Conservation (phyloP, 2,797 vertebrate species). For the Syngnathus acus region DNA sequence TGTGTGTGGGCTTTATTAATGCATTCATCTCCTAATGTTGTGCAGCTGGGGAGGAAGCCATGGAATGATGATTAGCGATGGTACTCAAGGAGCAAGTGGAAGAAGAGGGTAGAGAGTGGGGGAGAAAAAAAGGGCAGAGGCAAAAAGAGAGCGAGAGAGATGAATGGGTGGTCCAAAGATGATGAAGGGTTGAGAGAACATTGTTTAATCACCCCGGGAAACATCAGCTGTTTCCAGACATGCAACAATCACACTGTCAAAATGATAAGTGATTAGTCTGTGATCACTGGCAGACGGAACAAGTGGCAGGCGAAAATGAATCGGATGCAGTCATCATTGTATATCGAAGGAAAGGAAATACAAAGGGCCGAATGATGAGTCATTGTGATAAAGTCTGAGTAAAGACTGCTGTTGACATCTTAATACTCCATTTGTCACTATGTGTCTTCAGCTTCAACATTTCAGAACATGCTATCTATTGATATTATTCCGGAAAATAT, state of each 20-base stretch:
- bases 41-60: conserved; percentile 48
- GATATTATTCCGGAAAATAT: no score
- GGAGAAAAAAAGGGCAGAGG: conserved; percentile 17
- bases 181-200: conserved; percentile 47
- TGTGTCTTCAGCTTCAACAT: background rate
- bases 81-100: conserved; percentile 28
- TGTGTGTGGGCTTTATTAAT: conserved; percentile 58
- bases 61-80: conserved; percentile 21
- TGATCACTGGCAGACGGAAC: conserved; percentile 17
- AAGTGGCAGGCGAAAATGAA: conserved; percentile 42
- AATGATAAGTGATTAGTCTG: conserved; percentile 58
- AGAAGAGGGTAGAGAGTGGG: conserved; percentile 23
- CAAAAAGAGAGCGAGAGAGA: conserved; percentile 29
- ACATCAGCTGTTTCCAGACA: conserved; percentile 43
- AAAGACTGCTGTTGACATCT: background rate
- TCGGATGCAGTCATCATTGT: conserved; percentile 25
- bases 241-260: conserved; percentile 47
- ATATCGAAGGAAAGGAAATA: background rate
- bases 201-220: conserved; percentile 58
- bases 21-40: conserved; percentile 65
- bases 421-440: background rate
- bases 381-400: background rate
- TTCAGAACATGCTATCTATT: background rate
- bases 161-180: conserved; percentile 34
- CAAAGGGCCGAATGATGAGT: background rate